A percentile compares a stretch with the other conserved stretches of the same genome.
Evolutionary conservation across 2,888 invertebrate species (phyloP).

Genomic region (Lithophane socia): DNA sequence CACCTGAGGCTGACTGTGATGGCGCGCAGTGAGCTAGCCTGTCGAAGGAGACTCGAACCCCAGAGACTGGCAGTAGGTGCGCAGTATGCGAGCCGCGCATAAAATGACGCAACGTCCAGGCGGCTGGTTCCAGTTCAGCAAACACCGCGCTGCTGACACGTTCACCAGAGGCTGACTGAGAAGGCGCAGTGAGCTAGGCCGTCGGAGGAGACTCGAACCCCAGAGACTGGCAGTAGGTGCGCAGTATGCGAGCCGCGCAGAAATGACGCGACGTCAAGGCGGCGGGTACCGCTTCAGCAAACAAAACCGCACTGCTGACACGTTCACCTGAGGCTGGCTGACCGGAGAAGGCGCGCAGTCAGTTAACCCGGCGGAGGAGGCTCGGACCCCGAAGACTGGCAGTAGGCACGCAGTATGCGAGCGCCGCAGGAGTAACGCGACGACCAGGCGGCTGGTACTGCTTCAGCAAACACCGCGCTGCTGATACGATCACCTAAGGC

Average conservation of each 20-base stretch:
- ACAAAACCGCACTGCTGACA: not conserved
- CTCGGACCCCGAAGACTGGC: no score
- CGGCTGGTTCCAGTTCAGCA: not conserved
- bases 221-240: not conserved
- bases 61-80: not conserved
- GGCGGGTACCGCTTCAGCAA: slow-evolving; percentile 11
- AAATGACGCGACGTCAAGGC: not conserved
- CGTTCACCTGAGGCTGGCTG: not conserved
- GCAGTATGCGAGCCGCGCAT: not conserved
- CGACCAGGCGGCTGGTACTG: not conserved
- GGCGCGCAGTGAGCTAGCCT: not conserved
- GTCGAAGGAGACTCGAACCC: no score
- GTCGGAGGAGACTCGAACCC: not conserved
- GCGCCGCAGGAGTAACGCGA: not conserved
- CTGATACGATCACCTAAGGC: not conserved
- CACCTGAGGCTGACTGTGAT: no score
- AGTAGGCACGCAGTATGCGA: not conserved
- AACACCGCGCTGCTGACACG: not conserved
- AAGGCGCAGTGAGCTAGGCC: not conserved
- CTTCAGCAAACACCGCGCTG: not conserved
- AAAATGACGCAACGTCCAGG: not conserved
- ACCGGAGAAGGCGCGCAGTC: not conserved
- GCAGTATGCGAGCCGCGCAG: not conserved
- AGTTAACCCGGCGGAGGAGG: no score
- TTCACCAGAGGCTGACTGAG: no score